phyloP scores from a whole-genome alignment of 2,113 vertebrate species.

The Ctenodactylus gundi region DNA sequence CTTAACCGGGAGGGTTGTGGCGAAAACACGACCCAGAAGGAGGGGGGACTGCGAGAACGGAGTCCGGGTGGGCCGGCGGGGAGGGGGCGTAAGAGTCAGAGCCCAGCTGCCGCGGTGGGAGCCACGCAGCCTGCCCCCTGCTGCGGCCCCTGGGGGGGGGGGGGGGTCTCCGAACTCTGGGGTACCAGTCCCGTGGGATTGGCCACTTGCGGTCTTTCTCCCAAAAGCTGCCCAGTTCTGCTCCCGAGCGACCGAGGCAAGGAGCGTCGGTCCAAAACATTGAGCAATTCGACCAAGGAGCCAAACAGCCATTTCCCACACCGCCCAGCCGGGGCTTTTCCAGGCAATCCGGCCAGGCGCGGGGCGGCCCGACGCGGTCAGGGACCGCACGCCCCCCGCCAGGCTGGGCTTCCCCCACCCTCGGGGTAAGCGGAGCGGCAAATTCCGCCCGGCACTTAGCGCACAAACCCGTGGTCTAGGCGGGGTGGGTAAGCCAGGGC shows the following conservation, averaged over 20 bases:
- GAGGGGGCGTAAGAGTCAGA: background rate
- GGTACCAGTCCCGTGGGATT: background rate
- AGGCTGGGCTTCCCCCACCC: background rate
- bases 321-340: slow-evolving; percentile 74
- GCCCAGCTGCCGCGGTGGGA: background rate
- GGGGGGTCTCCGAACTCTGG: background rate
- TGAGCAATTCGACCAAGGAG: slow-evolving; percentile 78
- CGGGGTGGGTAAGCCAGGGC: background rate
- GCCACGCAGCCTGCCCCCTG: no score
- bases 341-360: slow-evolving; percentile 63
- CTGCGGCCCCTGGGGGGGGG: no score
- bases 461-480: background rate
- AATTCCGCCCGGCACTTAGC: background rate
- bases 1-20: background rate
- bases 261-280: slow-evolving; percentile 81
- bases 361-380: background rate
- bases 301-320: slow-evolving; percentile 85
- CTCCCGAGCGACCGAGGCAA: slow-evolving; percentile 70
- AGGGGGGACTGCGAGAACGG: background rate
- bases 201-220: background rate
- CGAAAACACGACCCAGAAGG: background rate
- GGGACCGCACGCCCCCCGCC: background rate
- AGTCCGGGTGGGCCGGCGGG: background rate
- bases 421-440: background rate
- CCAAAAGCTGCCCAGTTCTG: slow-evolving; percentile 66